phyloP scores from a whole-genome alignment of 2,113 vertebrate species.

The Dicaeum eximium region DNA sequence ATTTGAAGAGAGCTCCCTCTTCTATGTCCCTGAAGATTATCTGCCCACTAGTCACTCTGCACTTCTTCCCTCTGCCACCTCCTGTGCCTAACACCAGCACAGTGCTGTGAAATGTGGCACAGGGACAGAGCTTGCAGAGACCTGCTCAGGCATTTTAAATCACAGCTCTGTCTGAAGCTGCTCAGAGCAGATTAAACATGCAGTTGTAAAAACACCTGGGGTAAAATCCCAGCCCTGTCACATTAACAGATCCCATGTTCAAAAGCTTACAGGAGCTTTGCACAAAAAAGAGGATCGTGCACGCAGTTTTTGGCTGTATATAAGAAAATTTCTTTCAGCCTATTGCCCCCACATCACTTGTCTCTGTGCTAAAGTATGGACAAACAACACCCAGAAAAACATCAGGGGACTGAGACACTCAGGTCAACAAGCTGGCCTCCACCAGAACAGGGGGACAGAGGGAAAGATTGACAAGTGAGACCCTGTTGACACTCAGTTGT shows the following conservation, averaged over 20 bases:
- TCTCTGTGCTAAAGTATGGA: background rate
- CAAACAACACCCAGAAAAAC: background rate
- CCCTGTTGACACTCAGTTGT: background rate
- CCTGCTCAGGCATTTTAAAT: constrained; percentile 3
- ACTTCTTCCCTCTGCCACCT: background rate
- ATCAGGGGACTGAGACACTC: background rate
- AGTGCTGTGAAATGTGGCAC: background rate
- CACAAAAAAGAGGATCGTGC: background rate
- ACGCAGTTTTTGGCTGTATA: background rate
- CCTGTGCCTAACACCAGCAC: background rate
- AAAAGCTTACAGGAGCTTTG: background rate
- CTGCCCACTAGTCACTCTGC: background rate
- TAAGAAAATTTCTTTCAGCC: background rate
- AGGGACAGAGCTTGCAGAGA: background rate
- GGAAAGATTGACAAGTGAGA: background rate
- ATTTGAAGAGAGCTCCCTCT: background rate
- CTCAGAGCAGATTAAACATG: background rate
- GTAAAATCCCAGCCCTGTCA: background rate
- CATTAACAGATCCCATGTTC: background rate
- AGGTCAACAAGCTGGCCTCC: background rate
- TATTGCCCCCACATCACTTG: background rate
- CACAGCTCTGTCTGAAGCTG: background rate
- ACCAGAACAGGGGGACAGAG: background rate
- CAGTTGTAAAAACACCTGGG: background rate
- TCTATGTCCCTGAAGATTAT: background rate